Percentiles rank a stretch among this genome's conserved stretches.
Evolutionary conservation across 1,140 invertebrate genomes (phyloP).

Genomic region (Phocides pigmalion): DNA sequence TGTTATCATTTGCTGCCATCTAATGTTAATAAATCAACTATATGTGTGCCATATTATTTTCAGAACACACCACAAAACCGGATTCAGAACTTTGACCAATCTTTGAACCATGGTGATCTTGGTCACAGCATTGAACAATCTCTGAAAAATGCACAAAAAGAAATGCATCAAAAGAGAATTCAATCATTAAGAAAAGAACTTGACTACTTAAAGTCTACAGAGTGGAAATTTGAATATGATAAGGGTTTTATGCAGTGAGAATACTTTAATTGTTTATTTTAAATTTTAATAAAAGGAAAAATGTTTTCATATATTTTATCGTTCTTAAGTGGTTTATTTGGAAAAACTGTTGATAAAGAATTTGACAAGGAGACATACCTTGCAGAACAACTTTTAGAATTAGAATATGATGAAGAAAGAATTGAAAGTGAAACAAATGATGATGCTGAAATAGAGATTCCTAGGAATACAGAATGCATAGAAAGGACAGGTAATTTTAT

Average conservation of each 20-base stretch:
- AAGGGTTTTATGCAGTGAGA: constrained; percentile 71
- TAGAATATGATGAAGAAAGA: constrained; percentile 54
- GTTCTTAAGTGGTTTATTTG: constrained; percentile 59
- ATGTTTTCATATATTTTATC: constrained; percentile 62
- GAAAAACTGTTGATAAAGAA: constrained; percentile 50
- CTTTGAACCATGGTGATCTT: constrained; percentile 63
- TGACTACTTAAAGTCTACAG: constrained; percentile 87
- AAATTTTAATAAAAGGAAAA: constrained; percentile 40
- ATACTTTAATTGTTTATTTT: constrained; percentile 11
- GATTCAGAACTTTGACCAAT: constrained; percentile 68
- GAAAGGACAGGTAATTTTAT: constrained; percentile 65
- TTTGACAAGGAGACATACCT: constrained; percentile 63
- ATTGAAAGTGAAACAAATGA: constrained; percentile 19
- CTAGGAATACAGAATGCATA: constrained; percentile 55
- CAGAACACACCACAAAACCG: constrained; percentile 60
- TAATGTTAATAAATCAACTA: too few relatives aligned
- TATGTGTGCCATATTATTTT: constrained; percentile 32
- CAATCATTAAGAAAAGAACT: constrained; percentile 87
- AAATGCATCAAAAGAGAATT: constrained; percentile 85
- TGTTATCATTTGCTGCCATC: too few relatives aligned
- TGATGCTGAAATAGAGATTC: constrained; percentile 37
- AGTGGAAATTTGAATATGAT: constrained; percentile 87
- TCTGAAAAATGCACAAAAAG: constrained; percentile 64
- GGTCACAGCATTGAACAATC: constrained; percentile 66
- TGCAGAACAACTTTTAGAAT: constrained; percentile 63